Conservation (phyloP, 2,113 vertebrate genomes). For the Phylloscopus trochilus region DNA sequence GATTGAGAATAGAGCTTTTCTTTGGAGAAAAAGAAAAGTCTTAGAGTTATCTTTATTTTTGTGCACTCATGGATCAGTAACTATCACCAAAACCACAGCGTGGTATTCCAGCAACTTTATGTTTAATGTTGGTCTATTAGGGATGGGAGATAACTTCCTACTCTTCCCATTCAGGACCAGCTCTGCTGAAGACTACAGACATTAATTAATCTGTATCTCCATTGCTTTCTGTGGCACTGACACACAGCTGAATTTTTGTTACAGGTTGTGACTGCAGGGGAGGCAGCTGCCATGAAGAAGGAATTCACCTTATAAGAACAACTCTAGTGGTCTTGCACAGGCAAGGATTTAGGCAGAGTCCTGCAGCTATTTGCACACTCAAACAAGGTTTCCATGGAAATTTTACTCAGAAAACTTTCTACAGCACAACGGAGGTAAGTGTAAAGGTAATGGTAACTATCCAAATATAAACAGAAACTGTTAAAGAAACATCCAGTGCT, state of each 20-base stretch:
- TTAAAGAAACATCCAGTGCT: conserved; percentile 39
- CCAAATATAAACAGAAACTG: conserved; percentile 44
- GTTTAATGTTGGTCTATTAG: not conserved
- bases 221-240: not conserved
- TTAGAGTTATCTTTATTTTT: not conserved
- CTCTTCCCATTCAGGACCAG: not conserved
- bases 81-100: not conserved
- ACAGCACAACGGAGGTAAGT: not conserved
- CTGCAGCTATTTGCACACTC: conserved; percentile 15
- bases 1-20: not conserved
- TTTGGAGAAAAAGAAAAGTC: not conserved
- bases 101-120: not conserved
- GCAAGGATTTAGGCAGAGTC: conserved; percentile 20
- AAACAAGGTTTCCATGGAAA: not conserved
- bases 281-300: not conserved
- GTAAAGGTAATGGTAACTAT: conserved; percentile 4
- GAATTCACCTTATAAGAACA: not conserved
- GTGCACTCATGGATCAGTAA: not conserved
- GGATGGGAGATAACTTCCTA: not conserved
- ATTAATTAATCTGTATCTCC: not conserved
- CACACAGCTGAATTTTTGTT: not conserved
- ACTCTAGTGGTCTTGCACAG: not conserved
- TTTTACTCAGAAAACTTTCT: not conserved
- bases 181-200: not conserved
- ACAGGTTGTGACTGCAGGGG: not conserved